A percentile compares a stretch with the other conserved stretches of the same genome.
These are phyloP conservation scores for Meloidogyne exigua DNA, from an alignment of 1,140 invertebrate genomes.

Conservation along the genomic window DNA sequence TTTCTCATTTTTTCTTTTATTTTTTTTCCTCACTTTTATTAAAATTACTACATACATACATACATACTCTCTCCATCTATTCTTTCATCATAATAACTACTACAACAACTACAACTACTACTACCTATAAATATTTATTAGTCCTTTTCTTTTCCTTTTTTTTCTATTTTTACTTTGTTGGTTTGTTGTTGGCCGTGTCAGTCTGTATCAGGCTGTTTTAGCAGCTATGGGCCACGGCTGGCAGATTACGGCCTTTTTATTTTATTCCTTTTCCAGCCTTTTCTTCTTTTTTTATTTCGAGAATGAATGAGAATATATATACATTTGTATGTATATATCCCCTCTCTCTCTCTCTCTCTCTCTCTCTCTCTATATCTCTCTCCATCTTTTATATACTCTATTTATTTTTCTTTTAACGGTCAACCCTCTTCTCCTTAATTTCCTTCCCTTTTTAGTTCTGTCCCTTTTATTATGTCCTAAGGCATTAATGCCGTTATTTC, in stretches of 20 bases:
- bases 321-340: too few species aligned
- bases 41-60: too few species aligned
- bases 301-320: not conserved
- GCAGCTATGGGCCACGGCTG: slow-evolving; percentile 8
- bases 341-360: not conserved
- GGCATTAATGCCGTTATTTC: slow-evolving; percentile 3
- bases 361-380: not conserved
- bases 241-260: not conserved
- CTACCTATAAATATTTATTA: too few species aligned
- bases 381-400: too few species aligned
- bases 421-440: slow-evolving; percentile 8
- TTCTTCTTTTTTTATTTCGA: not conserved
- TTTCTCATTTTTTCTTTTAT: not conserved
- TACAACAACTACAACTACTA: too few species aligned
- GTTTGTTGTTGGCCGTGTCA: slow-evolving; percentile 17
- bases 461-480: not conserved
- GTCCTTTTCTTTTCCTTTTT: not conserved
- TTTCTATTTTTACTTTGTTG: not conserved
- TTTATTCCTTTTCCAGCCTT: not conserved
- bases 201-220: slow-evolving; percentile 7
- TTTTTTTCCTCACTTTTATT: slow-evolving; percentile 3
- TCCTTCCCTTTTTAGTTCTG: not conserved
- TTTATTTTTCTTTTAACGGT: not conserved
- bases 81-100: not conserved
- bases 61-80: too few species aligned